A percentile compares a stretch with the other conserved stretches of the same genome.
These are phyloP conservation scores for Haliclona indistincta DNA, from an alignment of 37 sponge, comb jelly and placozoan genomes.

Conservation along the genomic window DNA sequence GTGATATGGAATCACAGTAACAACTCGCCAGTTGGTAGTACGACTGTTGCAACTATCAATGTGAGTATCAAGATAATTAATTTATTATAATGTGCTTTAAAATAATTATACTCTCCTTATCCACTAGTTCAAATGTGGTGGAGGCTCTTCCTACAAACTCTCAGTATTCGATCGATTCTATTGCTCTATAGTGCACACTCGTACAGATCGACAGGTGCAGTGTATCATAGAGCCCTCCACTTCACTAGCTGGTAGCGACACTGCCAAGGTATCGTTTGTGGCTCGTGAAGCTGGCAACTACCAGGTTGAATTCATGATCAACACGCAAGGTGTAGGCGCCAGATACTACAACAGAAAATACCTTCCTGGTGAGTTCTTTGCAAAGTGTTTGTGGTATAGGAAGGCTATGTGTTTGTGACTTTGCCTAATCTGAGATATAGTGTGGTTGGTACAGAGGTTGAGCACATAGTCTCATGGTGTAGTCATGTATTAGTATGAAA, in stretches of 20 bases:
- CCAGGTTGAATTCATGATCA: conserved; percentile 29
- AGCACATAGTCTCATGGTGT: too few species aligned
- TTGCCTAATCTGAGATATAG: too few species aligned
- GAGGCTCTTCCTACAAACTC: conserved; percentile 40
- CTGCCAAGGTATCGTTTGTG: conserved; percentile 59
- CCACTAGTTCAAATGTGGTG: conserved; percentile 43
- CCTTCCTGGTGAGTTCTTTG: conserved; percentile 54
- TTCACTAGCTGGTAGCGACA: conserved; percentile 11
- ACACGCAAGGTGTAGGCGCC: conserved; percentile 10
- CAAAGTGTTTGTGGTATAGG: too few species aligned
- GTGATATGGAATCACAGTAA: conserved; percentile 65
- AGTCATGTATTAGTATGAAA: too few species aligned
- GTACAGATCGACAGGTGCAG: conserved; percentile 6
- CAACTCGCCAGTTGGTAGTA: conserved; percentile 40
- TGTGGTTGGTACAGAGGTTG: too few species aligned
- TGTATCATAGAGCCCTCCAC: conserved; percentile 65
- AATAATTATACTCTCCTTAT: too few species aligned
- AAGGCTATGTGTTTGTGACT: too few species aligned
- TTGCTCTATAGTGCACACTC: conserved; percentile 16
- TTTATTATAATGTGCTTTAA: too few species aligned
- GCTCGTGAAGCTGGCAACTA: conserved; percentile 49
- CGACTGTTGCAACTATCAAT: conserved; percentile 53
- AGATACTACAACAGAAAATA: conserved; percentile 31
- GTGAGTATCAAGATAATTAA: too few species aligned
- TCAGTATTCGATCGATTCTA: conserved; percentile 39